Conservation (phyloP, 2,113 vertebrate genomes). For the Rhinolophus sinicus region DNA sequence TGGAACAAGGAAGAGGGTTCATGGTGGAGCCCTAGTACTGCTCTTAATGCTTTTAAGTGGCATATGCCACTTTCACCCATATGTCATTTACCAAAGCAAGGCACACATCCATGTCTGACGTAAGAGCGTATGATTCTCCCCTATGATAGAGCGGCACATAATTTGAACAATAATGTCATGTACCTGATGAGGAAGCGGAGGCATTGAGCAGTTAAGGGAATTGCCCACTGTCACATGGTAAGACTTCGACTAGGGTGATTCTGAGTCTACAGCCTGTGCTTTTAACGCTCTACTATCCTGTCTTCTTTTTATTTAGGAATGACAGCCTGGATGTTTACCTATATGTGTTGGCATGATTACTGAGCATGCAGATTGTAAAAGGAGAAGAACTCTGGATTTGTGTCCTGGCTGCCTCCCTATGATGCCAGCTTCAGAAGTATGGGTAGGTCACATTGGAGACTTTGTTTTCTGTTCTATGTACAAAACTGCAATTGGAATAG, state of each 20-base stretch:
- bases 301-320: background rate
- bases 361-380: background rate
- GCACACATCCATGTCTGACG: background rate
- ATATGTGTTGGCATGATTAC: background rate
- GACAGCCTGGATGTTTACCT: background rate
- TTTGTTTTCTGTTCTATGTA: background rate
- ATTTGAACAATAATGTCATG: background rate
- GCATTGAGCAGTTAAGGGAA: background rate
- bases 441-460: background rate
- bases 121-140: background rate
- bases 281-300: background rate
- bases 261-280: background rate
- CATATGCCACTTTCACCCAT: background rate
- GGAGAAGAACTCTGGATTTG: background rate
- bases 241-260: background rate
- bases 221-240: background rate
- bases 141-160: background rate
- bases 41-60: background rate
- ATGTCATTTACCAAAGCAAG: background rate
- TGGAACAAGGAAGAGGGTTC: background rate
- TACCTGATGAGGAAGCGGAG: background rate
- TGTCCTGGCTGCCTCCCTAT: background rate
- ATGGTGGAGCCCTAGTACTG: no score
- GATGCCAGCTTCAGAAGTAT: background rate
- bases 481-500: slow-evolving; percentile 42